phyloP scores from a whole-genome alignment of 2,888 invertebrate species.

The Sesamia inferens region DNA sequence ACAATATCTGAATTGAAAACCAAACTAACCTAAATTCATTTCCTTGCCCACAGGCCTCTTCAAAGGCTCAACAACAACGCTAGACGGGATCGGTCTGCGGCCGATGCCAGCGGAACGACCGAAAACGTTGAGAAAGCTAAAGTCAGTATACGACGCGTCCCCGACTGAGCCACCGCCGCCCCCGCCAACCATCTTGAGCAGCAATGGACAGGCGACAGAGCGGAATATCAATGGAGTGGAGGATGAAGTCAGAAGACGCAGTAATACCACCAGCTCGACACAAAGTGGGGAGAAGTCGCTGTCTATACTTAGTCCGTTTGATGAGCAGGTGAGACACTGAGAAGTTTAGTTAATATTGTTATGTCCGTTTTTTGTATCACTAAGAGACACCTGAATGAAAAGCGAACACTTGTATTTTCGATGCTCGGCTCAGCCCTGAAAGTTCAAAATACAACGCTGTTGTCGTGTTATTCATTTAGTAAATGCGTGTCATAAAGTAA shows the following conservation, averaged over 20 bases:
- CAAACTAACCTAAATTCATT: conserved; percentile 29
- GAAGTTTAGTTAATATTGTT: no score
- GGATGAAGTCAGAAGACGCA: conserved; percentile 87
- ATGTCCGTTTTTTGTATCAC: neutral
- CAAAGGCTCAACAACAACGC: conserved; percentile 94
- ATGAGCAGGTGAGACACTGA: conserved; percentile 90
- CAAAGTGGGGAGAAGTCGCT: conserved; percentile 87
- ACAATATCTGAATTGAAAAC: neutral
- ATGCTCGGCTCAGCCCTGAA: no score
- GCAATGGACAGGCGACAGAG: conserved; percentile 84
- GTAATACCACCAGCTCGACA: conserved; percentile 84
- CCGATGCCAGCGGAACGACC: conserved; percentile 92
- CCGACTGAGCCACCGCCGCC: conserved; percentile 80
- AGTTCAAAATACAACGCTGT: no score
- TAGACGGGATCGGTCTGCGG: conserved; percentile 91
- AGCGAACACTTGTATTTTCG: neutral
- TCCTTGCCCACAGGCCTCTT: conserved; percentile 92
- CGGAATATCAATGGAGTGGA: conserved; percentile 82
- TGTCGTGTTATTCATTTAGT: no score
- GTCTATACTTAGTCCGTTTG: conserved; percentile 95
- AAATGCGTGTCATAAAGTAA: neutral
- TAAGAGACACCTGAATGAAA: neutral
- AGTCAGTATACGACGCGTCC: conserved; percentile 92
- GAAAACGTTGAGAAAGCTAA: conserved; percentile 93
- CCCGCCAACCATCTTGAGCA: conserved; percentile 76